phyloP scores from a whole-genome alignment of 2,888 invertebrate species.

The Nomada hirtipes region DNA sequence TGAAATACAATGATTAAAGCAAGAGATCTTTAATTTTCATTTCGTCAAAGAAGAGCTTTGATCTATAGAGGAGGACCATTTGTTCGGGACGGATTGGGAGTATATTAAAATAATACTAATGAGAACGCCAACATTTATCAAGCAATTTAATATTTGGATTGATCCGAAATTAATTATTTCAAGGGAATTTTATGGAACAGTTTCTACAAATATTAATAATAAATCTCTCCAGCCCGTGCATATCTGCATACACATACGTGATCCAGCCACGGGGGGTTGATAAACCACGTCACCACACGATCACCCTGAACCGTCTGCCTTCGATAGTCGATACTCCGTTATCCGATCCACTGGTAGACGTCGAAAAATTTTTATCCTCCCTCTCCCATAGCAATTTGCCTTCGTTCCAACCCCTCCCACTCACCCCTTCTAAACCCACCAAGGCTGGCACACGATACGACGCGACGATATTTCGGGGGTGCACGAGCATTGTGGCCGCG shows the following conservation, averaged over 20 bases:
- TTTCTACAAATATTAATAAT: too few relatives aligned
- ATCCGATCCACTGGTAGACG: slow-evolving; percentile 1
- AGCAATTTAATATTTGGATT: too few relatives aligned
- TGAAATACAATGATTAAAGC: too few relatives aligned
- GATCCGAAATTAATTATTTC: too few relatives aligned
- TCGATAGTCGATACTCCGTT: slow-evolving; percentile 23
- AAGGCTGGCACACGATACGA: slow-evolving; percentile 49
- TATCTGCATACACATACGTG: neutral
- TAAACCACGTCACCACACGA: slow-evolving; percentile 17
- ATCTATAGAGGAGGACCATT: too few relatives aligned
- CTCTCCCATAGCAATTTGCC: slow-evolving; percentile 41
- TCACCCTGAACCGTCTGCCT: slow-evolving; percentile 8
- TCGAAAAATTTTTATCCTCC: slow-evolving; percentile 22
- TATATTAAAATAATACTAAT: too few relatives aligned
- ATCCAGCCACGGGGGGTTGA: neutral
- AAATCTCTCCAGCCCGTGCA: too few relatives aligned
- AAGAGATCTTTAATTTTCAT: too few relatives aligned
- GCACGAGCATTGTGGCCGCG: slow-evolving; percentile 65
- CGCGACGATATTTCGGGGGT: slow-evolving; percentile 72
- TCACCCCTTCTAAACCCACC: slow-evolving; percentile 4
- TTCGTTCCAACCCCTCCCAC: neutral
- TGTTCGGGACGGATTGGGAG: too few relatives aligned
- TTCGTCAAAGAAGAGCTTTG: too few relatives aligned
- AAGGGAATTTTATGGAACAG: too few relatives aligned
- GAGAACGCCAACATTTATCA: too few relatives aligned